Evolutionary conservation across 2,888 invertebrate genomes (phyloP).

Genomic region (Hydrotaea diabolus): DNA sequence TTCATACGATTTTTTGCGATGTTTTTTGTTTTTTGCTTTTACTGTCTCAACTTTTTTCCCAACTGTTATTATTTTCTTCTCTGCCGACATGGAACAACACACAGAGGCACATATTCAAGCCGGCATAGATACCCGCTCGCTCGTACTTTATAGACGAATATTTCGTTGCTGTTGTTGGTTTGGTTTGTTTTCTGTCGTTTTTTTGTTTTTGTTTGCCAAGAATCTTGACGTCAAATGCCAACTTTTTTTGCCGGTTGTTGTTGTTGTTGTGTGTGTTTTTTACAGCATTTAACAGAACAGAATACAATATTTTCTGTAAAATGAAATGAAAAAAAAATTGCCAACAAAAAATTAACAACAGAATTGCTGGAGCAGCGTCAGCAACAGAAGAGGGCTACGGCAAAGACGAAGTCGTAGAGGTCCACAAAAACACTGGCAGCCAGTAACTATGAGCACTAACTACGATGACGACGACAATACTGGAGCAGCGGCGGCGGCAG

Average conservation of each 20-base stretch:
- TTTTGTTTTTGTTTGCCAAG: slow-evolving; percentile 61
- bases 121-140: slow-evolving; percentile 1
- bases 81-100: not conserved
- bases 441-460: not conserved
- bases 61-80: slow-evolving; percentile 31
- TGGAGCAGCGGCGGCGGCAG: not conserved
- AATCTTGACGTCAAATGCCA: slow-evolving; percentile 67
- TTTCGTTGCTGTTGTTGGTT: slow-evolving; percentile 2
- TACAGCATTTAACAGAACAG: slow-evolving; percentile 65
- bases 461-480: not conserved
- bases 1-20: slow-evolving; percentile 40
- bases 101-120: not conserved
- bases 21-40: not conserved
- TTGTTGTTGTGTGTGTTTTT: slow-evolving; percentile 35
- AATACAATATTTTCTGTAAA: slow-evolving; percentile 62
- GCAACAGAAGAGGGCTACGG: not conserved
- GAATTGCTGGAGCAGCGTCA: not conserved
- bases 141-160: slow-evolving; percentile 11
- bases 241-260: slow-evolving; percentile 52
- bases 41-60: not conserved
- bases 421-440: slow-evolving; percentile 27
- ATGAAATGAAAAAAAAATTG: not conserved
- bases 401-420: slow-evolving; percentile 31
- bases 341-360: slow-evolving; percentile 32
- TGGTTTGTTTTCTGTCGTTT: too few relatives aligned